Evolutionary conservation across 2,113 vertebrate genomes (phyloP).

Genomic region (Percopsis transmontana): DNA sequence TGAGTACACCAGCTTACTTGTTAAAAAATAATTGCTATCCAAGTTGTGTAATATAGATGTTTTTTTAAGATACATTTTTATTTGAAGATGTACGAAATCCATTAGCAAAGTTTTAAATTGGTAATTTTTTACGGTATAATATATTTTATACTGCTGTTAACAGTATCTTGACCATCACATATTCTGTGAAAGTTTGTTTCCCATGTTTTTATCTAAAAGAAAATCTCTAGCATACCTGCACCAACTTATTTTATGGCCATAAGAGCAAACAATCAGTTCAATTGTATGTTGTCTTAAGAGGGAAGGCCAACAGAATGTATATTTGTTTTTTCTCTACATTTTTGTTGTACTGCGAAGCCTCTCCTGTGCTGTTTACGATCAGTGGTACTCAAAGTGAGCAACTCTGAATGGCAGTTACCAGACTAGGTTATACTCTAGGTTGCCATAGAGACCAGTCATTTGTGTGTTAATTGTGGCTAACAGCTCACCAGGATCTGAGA

Average conservation of each 20-base stretch:
- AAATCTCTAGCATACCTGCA: conserved; percentile 18
- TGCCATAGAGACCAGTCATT: conserved; percentile 54
- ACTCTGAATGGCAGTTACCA: conserved; percentile 39
- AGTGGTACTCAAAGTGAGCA: conserved; percentile 36
- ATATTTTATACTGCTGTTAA: conserved; percentile 19
- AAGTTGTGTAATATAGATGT: neutral
- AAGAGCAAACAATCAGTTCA: conserved; percentile 15
- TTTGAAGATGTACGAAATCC: neutral
- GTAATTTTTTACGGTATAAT: conserved; percentile 23
- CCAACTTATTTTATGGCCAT: conserved; percentile 51
- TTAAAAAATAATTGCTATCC: conserved; percentile 29
- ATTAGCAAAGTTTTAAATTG: neutral
- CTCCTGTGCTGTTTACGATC: conserved; percentile 16
- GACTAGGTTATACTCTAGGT: conserved; percentile 40
- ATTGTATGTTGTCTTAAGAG: too few species aligned
- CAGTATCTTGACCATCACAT: conserved; percentile 1
- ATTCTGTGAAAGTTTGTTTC: neutral
- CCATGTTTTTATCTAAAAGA: neutral
- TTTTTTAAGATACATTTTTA: neutral
- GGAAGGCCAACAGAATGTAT: too few species aligned
- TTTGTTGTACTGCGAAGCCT: too few species aligned
- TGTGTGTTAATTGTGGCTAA: conserved; percentile 48
- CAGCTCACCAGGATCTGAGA: conserved; percentile 35
- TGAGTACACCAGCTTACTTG: conserved; percentile 53
- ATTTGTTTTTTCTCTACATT: too few species aligned